Evolutionary conservation across 2,113 vertebrate genomes (phyloP), one percentile per base, ranked within the genome.

Genomic region (Thunnus maccoyii): DNA sequence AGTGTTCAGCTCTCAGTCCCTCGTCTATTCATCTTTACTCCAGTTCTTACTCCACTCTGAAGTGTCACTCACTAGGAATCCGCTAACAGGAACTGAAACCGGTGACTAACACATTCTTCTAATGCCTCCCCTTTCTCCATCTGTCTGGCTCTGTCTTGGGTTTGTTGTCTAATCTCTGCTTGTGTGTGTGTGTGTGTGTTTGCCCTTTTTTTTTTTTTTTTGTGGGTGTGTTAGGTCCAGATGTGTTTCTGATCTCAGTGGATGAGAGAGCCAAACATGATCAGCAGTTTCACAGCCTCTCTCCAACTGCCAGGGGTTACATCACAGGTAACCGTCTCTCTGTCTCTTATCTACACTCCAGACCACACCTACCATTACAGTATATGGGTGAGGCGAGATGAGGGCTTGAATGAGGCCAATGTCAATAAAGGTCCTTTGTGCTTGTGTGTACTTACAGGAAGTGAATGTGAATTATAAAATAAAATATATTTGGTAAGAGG

Each of bases 201-300:
- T 32, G 30, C 7, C 5, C 1, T n/a, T 56, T 2, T 32, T 18
- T 5, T n/a, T 56, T 2, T 32, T 18, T 27, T 13, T 62, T 25
- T 14, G 30, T 75, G 60, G 61, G 72, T 88, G 71, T 62, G 46
- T 52, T 80, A 97, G 97, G 97, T 86, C 84, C 90, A 94, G 98
- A 99, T 93, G 95, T 97, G 91, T 99, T 98, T 96, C 95, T 97
- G 87, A 97, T 99, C 92, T 98, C 97, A 47, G 95, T 96, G 93
- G 98, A 99, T 80, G 98, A 99, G 88, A 95, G 98, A 96, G 96
- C 96, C 16, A 99, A 99, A 92, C 96, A 99, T 92, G 98, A 99
- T 90, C 98, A 99, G 72, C 98, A 99, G 94, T 99, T 99, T 92
- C 98, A 97, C 80, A 97, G 97, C 91, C 95, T 99, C 91, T 94